Evolutionary conservation across 2,797 vertebrate species (phyloP), one percentile per base, ranked within the genome.

Genomic region (Sebastes minor): DNA sequence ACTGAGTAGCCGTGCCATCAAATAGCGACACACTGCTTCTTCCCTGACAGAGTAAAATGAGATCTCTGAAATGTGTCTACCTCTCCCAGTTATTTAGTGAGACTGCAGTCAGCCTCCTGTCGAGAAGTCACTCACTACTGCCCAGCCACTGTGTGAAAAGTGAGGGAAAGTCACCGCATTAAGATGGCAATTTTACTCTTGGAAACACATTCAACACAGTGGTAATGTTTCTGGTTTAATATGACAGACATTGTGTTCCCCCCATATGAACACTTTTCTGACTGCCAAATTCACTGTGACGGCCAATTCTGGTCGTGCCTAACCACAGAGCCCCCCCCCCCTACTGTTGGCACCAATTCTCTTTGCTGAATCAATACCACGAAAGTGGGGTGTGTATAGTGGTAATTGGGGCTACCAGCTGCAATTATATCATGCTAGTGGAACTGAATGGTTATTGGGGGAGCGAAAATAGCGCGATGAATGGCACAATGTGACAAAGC

Each of bases 401-500:
- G 66, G 71, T 83, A 85, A 85, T 85, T 75, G 72, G 71, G 67
- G 77, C 82, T 8, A 78, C 81, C 63, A 64, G 77, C 72, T 81
- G 78, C 56, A 66, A 56, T 84, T 78, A 66, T 74, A 60, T 74
- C 70, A 70, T 53, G 49, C 74, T 32, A 61, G 52, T 72, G 60
- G 63, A 85, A 81, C 22, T 57, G 64, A 77, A 71, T 30, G 46
- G 30, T 78, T 68, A 69, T 63, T 57, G 0, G n/a, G 52, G 82
- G 60, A 59, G 61, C 61, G 82, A 68, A 89, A 81, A 73, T 42
- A 83, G 75, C 56, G 8, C 25, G 20, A 86, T 83, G 76, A 88
- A 90, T 88, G 89, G 89, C 90, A 91, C 92, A 61, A 81, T 74
- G 87, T 94, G 91, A 91, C 90, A 83, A 90, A 94, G 94, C 93